Conservation (phyloP, 2,888 invertebrate species). For the Harpalus rubripes region DNA sequence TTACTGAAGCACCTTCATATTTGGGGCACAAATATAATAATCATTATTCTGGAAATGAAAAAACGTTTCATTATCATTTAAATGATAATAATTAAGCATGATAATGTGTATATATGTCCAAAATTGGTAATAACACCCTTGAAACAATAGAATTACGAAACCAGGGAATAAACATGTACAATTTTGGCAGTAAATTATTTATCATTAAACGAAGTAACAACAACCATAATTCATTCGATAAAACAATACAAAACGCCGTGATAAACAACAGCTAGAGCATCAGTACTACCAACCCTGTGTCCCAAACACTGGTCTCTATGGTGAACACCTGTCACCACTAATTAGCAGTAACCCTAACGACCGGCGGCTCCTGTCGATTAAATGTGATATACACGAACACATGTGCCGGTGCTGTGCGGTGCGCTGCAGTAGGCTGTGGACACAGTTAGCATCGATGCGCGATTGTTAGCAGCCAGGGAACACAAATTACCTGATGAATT, state of each 20-base stretch:
- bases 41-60: neutral
- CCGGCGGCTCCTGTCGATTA: conserved; percentile 76
- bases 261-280: too few species aligned
- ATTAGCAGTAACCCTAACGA: conserved; percentile 77
- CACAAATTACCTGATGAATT: conserved; percentile 65
- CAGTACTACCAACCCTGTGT: neutral
- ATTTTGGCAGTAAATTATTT: conserved; percentile 31
- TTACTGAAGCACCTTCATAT: too few species aligned
- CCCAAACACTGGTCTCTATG: conserved; percentile 73
- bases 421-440: conserved; percentile 33
- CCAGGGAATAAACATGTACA: conserved; percentile 39
- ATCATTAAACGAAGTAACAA: conserved; percentile 48
- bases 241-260: conserved; percentile 38
- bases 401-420: conserved; percentile 31
- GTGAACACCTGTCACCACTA: conserved; percentile 77
- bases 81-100: conserved; percentile 2
- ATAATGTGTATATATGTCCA: conserved; percentile 12
- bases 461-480: conserved; percentile 57
- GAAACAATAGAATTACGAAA: conserved; percentile 30
- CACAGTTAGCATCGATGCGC: conserved; percentile 52
- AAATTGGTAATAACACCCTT: conserved; percentile 38
- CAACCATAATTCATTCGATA: conserved; percentile 35
- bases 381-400: conserved; percentile 75
- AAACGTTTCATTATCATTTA: neutral
- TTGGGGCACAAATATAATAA: too few species aligned